phyloP scores from a whole-genome alignment of 2,113 vertebrate species.

The Apaloderma vittatum region DNA sequence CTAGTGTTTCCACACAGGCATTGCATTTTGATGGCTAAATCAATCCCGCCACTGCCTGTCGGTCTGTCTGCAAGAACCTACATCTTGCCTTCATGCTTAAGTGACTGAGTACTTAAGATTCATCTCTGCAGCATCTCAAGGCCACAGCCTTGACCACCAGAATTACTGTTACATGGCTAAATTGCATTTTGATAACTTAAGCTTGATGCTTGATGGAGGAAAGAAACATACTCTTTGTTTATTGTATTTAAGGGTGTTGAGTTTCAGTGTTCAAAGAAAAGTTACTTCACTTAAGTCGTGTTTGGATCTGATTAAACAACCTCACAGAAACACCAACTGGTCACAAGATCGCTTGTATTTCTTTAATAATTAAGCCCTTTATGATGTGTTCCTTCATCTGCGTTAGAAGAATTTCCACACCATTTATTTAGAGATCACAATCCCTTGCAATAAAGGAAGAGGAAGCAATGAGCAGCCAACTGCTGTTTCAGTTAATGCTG shows the following conservation, averaged over 20 bases:
- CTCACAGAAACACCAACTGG: neutral
- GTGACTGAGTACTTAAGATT: neutral
- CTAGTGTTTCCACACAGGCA: neutral
- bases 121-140: neutral
- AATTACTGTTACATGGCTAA: neutral
- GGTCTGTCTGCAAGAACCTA: neutral
- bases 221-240: neutral
- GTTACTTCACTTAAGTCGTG: neutral
- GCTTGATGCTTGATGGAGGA: neutral
- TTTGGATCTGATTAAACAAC: neutral
- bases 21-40: neutral
- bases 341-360: neutral
- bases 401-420: neutral
- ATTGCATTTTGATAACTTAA: neutral
- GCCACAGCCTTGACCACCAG: neutral
- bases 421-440: neutral
- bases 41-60: rapidly evolving
- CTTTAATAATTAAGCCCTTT: neutral
- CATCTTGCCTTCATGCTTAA: neutral
- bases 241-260: neutral
- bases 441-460: neutral
- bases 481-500: neutral
- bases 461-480: neutral
- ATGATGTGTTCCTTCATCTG: neutral
- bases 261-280: neutral